Base-by-base conservation (phyloP, 2,888 invertebrate genomes). In the Diploptera punctata region DNA sequence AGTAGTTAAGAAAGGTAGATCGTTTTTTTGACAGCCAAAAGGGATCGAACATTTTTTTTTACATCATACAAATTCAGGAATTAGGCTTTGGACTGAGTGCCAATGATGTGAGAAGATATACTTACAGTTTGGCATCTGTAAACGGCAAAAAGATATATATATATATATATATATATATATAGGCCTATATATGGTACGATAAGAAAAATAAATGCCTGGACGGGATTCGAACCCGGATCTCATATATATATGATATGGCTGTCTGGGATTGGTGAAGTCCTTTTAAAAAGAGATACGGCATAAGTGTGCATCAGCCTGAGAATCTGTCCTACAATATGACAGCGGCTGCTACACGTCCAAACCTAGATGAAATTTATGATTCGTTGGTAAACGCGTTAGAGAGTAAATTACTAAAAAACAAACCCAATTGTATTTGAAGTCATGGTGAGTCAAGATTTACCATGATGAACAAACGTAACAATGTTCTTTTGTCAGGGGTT, bases 281-380 rank as follows among this genome's bases (percentile, higher is more conserved):
- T 31, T 31, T n/a, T 10, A 61, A 61, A 19, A 61, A 29, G 19
- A 1, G 1, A 21, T 26, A 61, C 21, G 24, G 24, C 21, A 19
- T 61, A 16, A 26, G 24, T 4, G 9, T 52, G 52, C 52, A 18
- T 52, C 52, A 52, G 21, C 52, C 61, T 61, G 61, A 61, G 21
- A 61, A 61, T 26, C 18, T 61, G 26, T 61, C 61, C 21, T 61
- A 26, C 29, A 61, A 61, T 61, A n/a, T n/a, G n/a, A n/a, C n/a
- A n/a, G 16, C 2, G 13, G 61, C 29, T n/a, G 61, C 61, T 24
- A 21, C 24, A 26, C 7, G 0, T 16, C 3, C 24, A 2, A 61
- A 24, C 18, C 21, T 21, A 18, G 29, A 21, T 16, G 5, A 2
- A 10, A 26, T 61, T 26, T 61, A 61, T 26, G 61, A 61, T 61